Evolutionary conservation across 2,113 vertebrate species (phyloP).

Genomic region (Labrus mixtus): DNA sequence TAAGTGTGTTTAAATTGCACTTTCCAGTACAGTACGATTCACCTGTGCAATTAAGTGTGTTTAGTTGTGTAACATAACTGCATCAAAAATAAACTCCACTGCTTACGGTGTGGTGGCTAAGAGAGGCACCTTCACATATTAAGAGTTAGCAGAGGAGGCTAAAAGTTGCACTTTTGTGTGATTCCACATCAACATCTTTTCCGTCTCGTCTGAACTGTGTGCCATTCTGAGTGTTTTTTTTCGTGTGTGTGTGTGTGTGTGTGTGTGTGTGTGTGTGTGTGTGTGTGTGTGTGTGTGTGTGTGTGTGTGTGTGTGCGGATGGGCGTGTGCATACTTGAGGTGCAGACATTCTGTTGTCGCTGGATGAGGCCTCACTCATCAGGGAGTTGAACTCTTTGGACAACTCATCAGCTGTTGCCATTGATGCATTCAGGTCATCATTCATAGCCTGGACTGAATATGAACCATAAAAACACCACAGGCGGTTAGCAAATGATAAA

Average conservation of each 20-base stretch:
- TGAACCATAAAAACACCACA: slow-evolving; percentile 24
- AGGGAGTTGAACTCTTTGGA: slow-evolving; percentile 83
- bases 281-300: background rate
- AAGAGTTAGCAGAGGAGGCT: too few species aligned
- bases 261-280: background rate
- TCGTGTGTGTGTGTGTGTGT: too few species aligned
- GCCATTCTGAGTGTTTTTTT: too few species aligned
- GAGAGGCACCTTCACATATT: background rate
- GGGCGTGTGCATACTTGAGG: slow-evolving; percentile 50
- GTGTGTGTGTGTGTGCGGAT: background rate
- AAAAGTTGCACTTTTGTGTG: background rate
- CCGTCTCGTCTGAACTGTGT: too few species aligned
- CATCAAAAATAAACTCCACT: background rate
- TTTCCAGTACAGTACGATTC: too few species aligned
- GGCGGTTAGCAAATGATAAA: slow-evolving; percentile 7
- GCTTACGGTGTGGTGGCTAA: background rate
- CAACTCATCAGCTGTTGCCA: slow-evolving; percentile 83
- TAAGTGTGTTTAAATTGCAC: too few species aligned
- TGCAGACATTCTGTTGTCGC: slow-evolving; percentile 23
- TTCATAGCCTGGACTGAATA: slow-evolving; percentile 80
- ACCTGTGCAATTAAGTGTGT: too few species aligned
- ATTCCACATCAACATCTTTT: too few species aligned
- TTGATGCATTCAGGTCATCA: slow-evolving; percentile 81
- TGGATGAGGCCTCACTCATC: slow-evolving; percentile 66
- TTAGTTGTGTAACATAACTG: too few species aligned